A percentile compares a stretch with the other conserved stretches of the same genome.
Evolutionary conservation across 1,140 invertebrate species (phyloP).

Genomic region (Monomorium pharaonis): DNA sequence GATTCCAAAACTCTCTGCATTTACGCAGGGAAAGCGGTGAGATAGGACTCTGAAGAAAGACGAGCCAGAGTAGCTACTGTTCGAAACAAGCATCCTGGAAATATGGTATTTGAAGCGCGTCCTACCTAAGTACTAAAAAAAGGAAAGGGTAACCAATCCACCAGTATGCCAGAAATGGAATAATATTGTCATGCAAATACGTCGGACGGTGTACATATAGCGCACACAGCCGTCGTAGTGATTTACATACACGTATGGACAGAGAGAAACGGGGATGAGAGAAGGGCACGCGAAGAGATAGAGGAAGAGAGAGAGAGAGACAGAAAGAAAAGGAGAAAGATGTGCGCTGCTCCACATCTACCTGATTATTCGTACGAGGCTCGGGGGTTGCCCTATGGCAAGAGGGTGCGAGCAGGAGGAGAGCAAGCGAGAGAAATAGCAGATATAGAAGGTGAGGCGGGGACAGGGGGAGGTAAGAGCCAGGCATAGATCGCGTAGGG

Average conservation of each 20-base stretch:
- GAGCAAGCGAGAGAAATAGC: conserved; percentile 18
- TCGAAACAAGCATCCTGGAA: conserved; percentile 11
- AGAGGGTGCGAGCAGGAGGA: conserved; percentile 41
- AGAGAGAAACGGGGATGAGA: conserved; percentile 50
- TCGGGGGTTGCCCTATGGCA: conserved; percentile 47
- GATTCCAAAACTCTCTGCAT: background rate
- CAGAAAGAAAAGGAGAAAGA: conserved; percentile 27
- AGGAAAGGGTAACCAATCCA: conserved; percentile 73
- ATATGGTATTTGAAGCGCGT: conserved; percentile 13
- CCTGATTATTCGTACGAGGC: conserved; percentile 80
- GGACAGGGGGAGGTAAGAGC: too few species aligned
- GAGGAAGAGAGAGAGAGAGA: conserved; percentile 15
- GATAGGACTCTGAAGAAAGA: background rate
- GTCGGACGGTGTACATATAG: conserved; percentile 63
- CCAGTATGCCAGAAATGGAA: conserved; percentile 75
- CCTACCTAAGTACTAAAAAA: conserved; percentile 32
- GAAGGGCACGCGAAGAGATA: conserved; percentile 49
- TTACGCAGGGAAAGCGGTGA: background rate
- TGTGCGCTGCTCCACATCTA: conserved; percentile 69
- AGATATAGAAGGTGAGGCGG: conserved; percentile 24
- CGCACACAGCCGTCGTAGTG: conserved; percentile 66
- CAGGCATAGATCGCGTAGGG: conserved; percentile 71
- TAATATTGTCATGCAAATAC: conserved; percentile 83
- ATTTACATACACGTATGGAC: conserved; percentile 79
- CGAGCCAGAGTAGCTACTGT: background rate